These are phyloP conservation scores for Monopis laevigella DNA, from an alignment of 2,888 invertebrate genomes.

Conservation along the genomic window DNA sequence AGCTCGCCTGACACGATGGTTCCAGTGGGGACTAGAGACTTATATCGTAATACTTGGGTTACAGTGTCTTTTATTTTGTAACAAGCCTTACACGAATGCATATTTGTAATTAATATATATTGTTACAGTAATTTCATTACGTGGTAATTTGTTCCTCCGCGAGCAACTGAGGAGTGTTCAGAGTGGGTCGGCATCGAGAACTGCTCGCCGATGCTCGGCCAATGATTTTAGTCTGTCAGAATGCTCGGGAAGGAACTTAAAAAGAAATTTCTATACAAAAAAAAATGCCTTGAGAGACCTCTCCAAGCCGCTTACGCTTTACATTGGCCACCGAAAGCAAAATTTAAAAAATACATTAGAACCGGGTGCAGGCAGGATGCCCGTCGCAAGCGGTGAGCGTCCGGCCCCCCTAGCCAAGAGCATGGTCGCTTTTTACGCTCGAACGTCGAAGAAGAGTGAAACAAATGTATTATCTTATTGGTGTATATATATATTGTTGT, in stretches of 20 bases:
- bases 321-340: slow-evolving; percentile 53
- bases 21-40: slow-evolving; percentile 76
- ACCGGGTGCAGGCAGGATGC: slow-evolving; percentile 44
- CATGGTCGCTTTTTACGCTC: too few relatives aligned
- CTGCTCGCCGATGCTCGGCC: slow-evolving; percentile 12
- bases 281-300: slow-evolving; percentile 57
- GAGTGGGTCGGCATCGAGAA: slow-evolving; percentile 19
- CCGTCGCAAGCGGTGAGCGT: slow-evolving; percentile 63
- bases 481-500: too few relatives aligned
- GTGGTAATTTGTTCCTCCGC: slow-evolving; percentile 59
- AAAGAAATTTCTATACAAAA: slow-evolving; percentile 64
- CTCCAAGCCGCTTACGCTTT: slow-evolving; percentile 52
- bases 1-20: slow-evolving; percentile 47
- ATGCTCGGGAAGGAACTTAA: slow-evolving; percentile 60
- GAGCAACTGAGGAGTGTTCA: slow-evolving; percentile 39
- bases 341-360: slow-evolving; percentile 53
- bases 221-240: slow-evolving; percentile 29
- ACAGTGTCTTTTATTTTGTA: slow-evolving; percentile 67
- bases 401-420: too few relatives aligned
- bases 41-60: slow-evolving; percentile 70
- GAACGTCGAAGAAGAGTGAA: too few relatives aligned
- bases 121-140: slow-evolving; percentile 68
- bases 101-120: slow-evolving; percentile 58
- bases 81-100: slow-evolving; percentile 72
- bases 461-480: too few relatives aligned